These are phyloP conservation scores for Centrocercus urophasianus DNA, from an alignment of 2,113 vertebrate genomes.

Conservation along the genomic window DNA sequence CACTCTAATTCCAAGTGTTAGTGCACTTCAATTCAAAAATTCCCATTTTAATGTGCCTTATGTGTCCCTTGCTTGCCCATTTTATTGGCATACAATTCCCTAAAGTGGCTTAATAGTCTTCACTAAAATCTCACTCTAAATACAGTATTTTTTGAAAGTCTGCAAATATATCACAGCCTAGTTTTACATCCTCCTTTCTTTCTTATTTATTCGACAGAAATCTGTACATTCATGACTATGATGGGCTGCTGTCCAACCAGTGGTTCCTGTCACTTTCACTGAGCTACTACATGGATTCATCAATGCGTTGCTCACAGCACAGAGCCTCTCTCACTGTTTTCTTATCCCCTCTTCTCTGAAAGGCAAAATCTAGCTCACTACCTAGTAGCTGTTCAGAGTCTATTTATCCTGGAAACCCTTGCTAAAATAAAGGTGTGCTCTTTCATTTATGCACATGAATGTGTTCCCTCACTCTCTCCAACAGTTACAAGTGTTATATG, in stretches of 20 bases:
- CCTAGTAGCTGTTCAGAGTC: not conserved
- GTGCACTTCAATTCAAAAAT: not conserved
- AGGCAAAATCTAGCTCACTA: not conserved
- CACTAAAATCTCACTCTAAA: not conserved
- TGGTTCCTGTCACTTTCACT: not conserved
- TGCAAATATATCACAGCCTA: not conserved
- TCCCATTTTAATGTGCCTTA: not conserved
- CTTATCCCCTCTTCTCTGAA: not conserved
- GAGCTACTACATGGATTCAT: not conserved
- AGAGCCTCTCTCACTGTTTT: not conserved
- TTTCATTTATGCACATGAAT: fast-evolving
- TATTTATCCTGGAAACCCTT: not conserved
- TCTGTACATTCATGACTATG: not conserved
- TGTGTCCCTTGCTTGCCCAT: not conserved
- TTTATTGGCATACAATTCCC: not conserved
- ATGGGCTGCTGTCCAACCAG: fast-evolving
- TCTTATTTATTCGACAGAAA: not conserved
- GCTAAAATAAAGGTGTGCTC: not conserved
- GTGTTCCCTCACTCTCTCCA: not conserved
- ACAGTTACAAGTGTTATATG: not conserved
- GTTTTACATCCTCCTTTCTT: not conserved
- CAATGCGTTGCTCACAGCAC: not conserved
- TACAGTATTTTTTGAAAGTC: not conserved
- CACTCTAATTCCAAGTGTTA: not conserved
- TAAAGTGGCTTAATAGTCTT: not conserved